Conservation (phyloP, 2,888 invertebrate species). For the Drosophila fungiperda region DNA sequence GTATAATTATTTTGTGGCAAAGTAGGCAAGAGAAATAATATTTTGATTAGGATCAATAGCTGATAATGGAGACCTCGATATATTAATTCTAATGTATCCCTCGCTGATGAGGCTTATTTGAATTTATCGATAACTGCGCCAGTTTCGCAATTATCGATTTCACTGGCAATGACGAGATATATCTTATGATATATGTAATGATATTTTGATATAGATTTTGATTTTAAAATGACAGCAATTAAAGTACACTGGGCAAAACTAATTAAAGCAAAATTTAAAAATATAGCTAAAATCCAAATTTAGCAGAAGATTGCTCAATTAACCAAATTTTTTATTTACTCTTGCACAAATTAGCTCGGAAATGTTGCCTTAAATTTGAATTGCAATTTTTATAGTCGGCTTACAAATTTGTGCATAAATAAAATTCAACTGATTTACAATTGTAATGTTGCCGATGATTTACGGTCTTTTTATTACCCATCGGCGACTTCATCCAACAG, state of each 20-base stretch:
- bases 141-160: background rate
- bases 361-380: background rate
- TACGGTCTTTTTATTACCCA: slow-evolving; percentile 1
- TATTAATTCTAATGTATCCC: background rate
- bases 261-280: too few relatives aligned
- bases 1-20: background rate
- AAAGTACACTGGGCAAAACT: too few relatives aligned
- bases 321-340: background rate
- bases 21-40: background rate
- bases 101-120: background rate
- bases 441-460: background rate
- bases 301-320: background rate
- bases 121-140: background rate
- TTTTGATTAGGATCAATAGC: background rate
- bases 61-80: background rate
- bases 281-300: background rate
- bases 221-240: too few relatives aligned
- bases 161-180: background rate
- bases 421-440: background rate
- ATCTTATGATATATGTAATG: too few relatives aligned
- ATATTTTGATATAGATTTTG: too few relatives aligned
- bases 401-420: background rate
- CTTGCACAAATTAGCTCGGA: background rate
- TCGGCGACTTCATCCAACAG: background rate
- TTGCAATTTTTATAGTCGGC: background rate